phyloP scores from a whole-genome alignment of 2,888 invertebrate species.

The Drosophila barbarae region DNA sequence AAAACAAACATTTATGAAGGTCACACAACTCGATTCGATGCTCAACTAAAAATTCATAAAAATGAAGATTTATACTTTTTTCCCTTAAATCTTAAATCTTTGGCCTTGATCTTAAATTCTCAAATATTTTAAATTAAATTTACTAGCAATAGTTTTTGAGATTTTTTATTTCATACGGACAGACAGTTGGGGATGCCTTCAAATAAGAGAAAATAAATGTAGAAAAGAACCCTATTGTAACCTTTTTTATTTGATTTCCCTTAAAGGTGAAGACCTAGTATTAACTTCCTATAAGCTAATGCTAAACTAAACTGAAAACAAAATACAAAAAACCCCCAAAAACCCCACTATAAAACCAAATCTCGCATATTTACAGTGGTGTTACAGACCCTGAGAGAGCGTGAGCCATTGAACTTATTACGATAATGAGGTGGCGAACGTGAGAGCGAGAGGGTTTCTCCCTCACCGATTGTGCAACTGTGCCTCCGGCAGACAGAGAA shows the following conservation, averaged over 20 bases:
- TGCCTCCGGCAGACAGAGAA: conserved; percentile 14
- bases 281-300: not conserved
- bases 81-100: too few relatives aligned
- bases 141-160: not conserved
- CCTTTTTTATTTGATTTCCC: not conserved
- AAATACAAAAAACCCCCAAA: not conserved
- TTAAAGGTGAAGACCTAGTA: too few relatives aligned
- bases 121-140: too few relatives aligned
- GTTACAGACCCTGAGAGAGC: conserved; percentile 36
- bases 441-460: conserved; percentile 7
- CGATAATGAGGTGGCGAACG: conserved; percentile 29
- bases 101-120: too few relatives aligned
- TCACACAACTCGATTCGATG: too few relatives aligned
- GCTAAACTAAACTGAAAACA: not conserved
- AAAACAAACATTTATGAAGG: too few relatives aligned
- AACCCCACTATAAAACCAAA: conserved; percentile 6
- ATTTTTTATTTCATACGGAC: not conserved
- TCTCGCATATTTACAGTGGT: conserved; percentile 7
- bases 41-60: too few relatives aligned
- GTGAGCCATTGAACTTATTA: conserved; percentile 51
- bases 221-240: not conserved
- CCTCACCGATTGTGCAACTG: conserved; percentile 50
- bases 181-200: too few relatives aligned
- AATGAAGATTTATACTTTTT: too few relatives aligned
- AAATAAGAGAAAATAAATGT: too few relatives aligned